Base-by-base conservation (phyloP, 2,888 invertebrate genomes). In the Chymomyza amoena region DNA sequence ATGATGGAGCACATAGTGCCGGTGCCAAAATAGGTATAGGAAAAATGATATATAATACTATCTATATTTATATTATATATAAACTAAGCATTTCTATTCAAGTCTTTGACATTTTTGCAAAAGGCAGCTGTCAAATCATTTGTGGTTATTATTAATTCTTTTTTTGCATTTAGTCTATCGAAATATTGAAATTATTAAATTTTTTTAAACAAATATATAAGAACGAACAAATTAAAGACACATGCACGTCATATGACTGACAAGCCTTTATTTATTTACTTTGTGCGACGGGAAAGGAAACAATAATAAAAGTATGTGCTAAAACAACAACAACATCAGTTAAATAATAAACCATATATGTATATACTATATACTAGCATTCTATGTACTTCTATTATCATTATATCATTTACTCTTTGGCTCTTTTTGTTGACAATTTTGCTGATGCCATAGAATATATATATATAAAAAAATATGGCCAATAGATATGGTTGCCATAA, bases 301-400 rank as follows among this genome's bases (percentile, higher is more conserved):
- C 60, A 75, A 65, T 28, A 52, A 61, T 65, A 64, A 62, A 6
- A 45, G 6, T 4, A 45, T 13, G 3, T 45, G 39, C 39, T 13
- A 45, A 45, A 45, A 45, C 39, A 20, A 18, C 39, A 20, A 18
- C 62, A 63, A 64, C 66, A 61, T 61, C 73, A 66, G 70, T 76
- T 67, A 70, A 75, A 76, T 70, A 75, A 76, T 70, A 75, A 67
- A 45, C 71, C 64, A 70, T 64, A 32, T 68, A 71, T 45, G 10
- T 45, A 45, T 77, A 75, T 76, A 73, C 73, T 72, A 87, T 76
- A 71, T 69, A 72, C 69, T 85, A n/a, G n/a, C n/a, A n/a, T 76
- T 75, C 73, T 72, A 87, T 76, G 71, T 69, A 72, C 69, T 85
- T 80, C 73, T 85, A 71, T 78, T 83, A 83, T 83, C 84, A 32